Evolutionary conservation across 2,113 vertebrate genomes (phyloP).

Genomic region (Sander vitreus): DNA sequence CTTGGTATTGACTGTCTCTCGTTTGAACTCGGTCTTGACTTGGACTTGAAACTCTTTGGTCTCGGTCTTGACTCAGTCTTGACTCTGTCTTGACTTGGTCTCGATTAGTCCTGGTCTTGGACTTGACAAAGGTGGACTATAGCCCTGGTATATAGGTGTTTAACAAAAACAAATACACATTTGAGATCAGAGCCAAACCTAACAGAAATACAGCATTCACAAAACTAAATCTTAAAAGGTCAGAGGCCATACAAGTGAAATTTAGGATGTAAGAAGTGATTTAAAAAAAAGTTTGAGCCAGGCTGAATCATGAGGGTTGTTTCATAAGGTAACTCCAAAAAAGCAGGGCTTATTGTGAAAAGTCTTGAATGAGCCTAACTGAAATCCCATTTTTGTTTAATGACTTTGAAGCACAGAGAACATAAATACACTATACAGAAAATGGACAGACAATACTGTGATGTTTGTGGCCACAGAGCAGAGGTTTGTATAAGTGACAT

Average conservation of each 20-base stretch:
- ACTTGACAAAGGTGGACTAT: too few relatives aligned
- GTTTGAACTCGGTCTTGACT: too few relatives aligned
- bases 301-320: not conserved
- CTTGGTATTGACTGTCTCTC: too few relatives aligned
- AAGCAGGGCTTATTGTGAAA: not conserved
- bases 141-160: too few relatives aligned
- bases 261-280: not conserved
- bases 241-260: not conserved
- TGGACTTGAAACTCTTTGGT: too few relatives aligned
- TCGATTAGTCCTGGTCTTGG: too few relatives aligned
- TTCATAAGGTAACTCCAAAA: not conserved
- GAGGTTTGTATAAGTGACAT: too few relatives aligned
- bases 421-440: not conserved
- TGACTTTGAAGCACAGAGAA: not conserved
- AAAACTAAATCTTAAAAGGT: not conserved
- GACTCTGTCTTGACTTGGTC: too few relatives aligned
- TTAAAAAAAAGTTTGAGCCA: not conserved
- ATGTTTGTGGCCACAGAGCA: too few relatives aligned
- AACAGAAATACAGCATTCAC: not conserved
- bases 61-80: too few relatives aligned
- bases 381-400: not conserved
- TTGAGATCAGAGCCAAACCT: not conserved
- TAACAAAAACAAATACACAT: too few relatives aligned
- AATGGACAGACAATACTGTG: not conserved
- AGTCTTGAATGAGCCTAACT: not conserved